These are phyloP conservation scores for Aplodontia rufa DNA, from an alignment of 2,113 vertebrate genomes.

Conservation along the genomic window DNA sequence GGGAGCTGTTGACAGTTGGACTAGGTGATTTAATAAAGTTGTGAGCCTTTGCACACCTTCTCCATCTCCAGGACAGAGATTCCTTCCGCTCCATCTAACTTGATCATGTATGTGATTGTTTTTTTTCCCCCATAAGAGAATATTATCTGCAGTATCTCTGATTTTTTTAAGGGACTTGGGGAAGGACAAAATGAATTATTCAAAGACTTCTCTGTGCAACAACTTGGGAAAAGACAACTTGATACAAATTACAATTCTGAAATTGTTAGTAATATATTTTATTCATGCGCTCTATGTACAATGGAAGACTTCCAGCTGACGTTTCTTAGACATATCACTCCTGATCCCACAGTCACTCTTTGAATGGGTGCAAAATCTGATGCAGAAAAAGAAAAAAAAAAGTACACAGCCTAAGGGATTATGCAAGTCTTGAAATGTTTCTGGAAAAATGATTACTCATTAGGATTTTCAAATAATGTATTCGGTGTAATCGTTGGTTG, in stretches of 20 bases:
- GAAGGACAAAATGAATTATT: conserved; percentile 70
- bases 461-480: not conserved
- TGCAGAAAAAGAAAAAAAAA: not conserved
- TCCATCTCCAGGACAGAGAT: not conserved
- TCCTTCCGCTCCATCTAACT: not conserved
- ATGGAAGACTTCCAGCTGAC: conserved; percentile 58
- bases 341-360: conserved; percentile 3
- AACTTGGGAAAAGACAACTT: conserved; percentile 63
- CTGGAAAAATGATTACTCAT: not conserved
- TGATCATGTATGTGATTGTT: not conserved
- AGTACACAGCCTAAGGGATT: not conserved
- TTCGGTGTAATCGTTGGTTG: not conserved
- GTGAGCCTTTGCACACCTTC: not conserved
- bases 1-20: no score
- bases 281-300: conserved; percentile 63
- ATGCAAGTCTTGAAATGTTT: not conserved
- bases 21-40: not conserved
- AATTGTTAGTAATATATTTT: conserved; percentile 65
- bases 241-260: conserved; percentile 67
- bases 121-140: conserved; percentile 28
- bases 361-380: conserved; percentile 41
- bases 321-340: conserved; percentile 62
- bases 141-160: not conserved
- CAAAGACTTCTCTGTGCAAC: conserved; percentile 54
- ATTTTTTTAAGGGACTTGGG: conserved; percentile 25